Base-by-base conservation (phyloP, 2,113 vertebrate species). In the Salvator merianae region DNA sequence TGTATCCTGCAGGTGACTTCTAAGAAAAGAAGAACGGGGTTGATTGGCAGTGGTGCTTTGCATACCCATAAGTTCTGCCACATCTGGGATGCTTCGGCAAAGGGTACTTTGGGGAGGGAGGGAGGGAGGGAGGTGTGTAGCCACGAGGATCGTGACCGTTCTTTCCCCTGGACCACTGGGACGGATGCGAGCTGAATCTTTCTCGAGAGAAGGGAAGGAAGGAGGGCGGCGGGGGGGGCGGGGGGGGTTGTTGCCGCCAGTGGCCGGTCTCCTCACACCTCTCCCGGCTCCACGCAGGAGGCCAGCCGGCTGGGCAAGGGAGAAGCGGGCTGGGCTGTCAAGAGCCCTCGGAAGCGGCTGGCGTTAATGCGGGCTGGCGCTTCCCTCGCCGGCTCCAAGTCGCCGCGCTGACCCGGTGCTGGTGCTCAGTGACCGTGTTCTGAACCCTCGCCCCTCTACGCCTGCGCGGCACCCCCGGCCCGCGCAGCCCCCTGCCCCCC, bases 291-390 rank as follows among this genome's bases (percentile, higher is more conserved):
- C 34, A n/a, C 2, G 8, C 71, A 22, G 0, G 10, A 20, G 76
- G 32, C 55, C 40, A 22, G 1, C 4, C 10, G 71, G 5, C 62
- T 36, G 13, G 7, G 43, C 4, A 43, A 32, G 38, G 32, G 36
- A 2, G 18, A 36, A 59, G 55, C 55, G 20, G 55, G 55, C 16
- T 20, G 68, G 3, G 77, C 59, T 69, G 50, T 65, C 62, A 75
- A 85, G 87, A 85, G 82, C 91, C 92, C 94, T 88, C 93, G 90
- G 93, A 90, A 32, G 93, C 93, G 78, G 86, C 91, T 88, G 85
- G 92, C 8, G 84, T 93, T 97, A 97, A 97, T 96, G 94, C 93
- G 95, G 89, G 88, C 88, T 96, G 95, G 94, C 96, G 96, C 93
- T 91, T 95, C 71, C 30, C 50, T 94, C 92, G 92, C 92, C 90